These are phyloP conservation scores for Monodelphis domestica DNA, from an alignment of 2,797 vertebrate genomes.

Conservation along the genomic window DNA sequence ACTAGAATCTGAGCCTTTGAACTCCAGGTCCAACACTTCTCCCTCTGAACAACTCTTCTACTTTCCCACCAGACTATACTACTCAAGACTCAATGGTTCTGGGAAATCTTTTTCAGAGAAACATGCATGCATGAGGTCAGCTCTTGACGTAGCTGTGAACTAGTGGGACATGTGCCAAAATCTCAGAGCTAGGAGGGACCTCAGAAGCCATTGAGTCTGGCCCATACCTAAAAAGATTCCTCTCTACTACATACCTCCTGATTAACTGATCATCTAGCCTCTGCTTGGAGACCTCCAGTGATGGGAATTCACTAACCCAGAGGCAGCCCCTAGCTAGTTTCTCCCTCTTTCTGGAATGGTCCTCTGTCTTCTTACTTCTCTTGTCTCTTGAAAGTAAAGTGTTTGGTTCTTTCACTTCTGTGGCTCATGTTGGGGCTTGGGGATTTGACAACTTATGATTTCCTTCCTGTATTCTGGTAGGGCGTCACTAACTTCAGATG, in stretches of 20 bases:
- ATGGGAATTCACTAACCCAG: background rate
- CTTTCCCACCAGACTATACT: background rate
- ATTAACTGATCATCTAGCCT: background rate
- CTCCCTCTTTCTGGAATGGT: background rate
- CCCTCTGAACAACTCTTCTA: background rate
- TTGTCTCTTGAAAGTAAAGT: conserved; percentile 5
- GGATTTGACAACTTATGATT: conserved; percentile 65
- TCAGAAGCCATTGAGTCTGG: background rate
- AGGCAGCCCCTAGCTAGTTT: background rate
- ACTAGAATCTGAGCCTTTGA: background rate
- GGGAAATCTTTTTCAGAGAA: background rate
- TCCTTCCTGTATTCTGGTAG: conserved; percentile 85
- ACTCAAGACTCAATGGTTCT: background rate
- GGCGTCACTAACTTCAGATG: conserved; percentile 73
- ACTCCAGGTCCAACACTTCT: background rate
- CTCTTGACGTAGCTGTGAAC: background rate
- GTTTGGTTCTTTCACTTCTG: conserved; percentile 59
- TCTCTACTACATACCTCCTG: background rate
- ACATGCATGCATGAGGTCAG: background rate
- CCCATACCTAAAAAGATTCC: background rate
- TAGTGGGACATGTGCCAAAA: background rate
- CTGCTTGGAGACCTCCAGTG: background rate
- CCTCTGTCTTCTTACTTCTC: background rate
- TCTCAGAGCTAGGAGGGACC: background rate
- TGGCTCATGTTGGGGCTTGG: conserved; percentile 50